These are phyloP conservation scores for Sialia sialis DNA, from an alignment of 2,113 vertebrate species.

Conservation along the genomic window DNA sequence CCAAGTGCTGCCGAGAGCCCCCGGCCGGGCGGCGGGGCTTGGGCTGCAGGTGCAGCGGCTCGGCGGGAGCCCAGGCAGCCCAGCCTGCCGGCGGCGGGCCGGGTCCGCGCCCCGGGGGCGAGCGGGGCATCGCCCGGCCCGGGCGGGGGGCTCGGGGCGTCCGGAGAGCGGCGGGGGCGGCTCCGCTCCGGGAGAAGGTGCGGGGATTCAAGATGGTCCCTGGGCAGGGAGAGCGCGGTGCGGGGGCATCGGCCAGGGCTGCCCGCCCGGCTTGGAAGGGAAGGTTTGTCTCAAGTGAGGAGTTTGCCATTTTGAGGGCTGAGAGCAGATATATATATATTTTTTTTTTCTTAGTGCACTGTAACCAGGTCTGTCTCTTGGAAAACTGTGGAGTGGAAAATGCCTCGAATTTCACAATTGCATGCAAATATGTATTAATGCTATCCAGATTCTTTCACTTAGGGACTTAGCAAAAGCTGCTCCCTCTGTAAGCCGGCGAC, in stretches of 20 bases:
- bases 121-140: background rate
- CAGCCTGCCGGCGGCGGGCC: background rate
- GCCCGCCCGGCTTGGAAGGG: background rate
- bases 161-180: background rate
- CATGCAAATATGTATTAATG: constrained; percentile 1
- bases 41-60: no score
- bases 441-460: constrained; percentile 1
- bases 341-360: background rate
- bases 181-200: background rate
- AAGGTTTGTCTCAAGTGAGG: background rate
- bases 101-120: background rate
- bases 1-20: no score
- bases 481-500: background rate
- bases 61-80: no score
- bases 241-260: background rate
- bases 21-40: no score
- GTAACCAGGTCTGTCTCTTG: background rate
- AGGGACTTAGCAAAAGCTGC: background rate
- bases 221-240: background rate
- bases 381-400: constrained; percentile 10
- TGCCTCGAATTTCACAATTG: constrained; percentile 31
- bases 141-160: background rate
- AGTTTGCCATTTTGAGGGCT: background rate
- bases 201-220: background rate
- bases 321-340: background rate